phyloP scores from a whole-genome alignment of 2,113 vertebrate genomes.

The Callipepla californica region DNA sequence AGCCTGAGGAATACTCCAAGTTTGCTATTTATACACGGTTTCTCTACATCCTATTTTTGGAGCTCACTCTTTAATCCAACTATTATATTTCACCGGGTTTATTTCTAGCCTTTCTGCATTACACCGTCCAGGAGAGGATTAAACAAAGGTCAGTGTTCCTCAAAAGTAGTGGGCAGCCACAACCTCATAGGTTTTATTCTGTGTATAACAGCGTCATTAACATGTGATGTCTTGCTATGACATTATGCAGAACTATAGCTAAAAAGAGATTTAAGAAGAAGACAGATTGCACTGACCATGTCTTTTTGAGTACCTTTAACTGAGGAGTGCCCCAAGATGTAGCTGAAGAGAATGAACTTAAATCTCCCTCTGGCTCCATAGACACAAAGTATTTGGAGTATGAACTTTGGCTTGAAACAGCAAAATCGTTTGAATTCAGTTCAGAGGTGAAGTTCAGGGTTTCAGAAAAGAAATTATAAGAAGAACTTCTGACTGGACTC shows the following conservation, averaged over 20 bases:
- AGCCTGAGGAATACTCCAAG: no score
- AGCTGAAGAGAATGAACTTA: neutral
- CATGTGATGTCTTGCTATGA: no score
- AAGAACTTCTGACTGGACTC: neutral
- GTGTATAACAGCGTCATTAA: no score
- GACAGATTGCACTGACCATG: no score
- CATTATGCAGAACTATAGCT: no score
- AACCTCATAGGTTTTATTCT: no score
- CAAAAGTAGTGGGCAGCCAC: no score
- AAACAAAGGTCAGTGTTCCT: no score
- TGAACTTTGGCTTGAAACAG: neutral
- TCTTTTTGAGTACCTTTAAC: neutral
- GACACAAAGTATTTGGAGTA: neutral
- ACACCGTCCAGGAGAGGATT: no score
- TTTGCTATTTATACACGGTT: neutral
- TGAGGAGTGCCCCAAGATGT: neutral
- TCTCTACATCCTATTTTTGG: neutral
- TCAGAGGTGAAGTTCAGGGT: neutral
- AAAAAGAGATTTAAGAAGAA: no score
- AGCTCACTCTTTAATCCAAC: no score
- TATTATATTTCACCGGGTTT: no score
- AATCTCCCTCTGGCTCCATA: neutral
- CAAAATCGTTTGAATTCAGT: neutral
- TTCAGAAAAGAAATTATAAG: neutral
- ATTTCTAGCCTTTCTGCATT: neutral